Percentiles rank a stretch among this genome's conserved stretches.
Conservation (phyloP, 2,113 vertebrate genomes). For the Pholis gunnellus region DNA sequence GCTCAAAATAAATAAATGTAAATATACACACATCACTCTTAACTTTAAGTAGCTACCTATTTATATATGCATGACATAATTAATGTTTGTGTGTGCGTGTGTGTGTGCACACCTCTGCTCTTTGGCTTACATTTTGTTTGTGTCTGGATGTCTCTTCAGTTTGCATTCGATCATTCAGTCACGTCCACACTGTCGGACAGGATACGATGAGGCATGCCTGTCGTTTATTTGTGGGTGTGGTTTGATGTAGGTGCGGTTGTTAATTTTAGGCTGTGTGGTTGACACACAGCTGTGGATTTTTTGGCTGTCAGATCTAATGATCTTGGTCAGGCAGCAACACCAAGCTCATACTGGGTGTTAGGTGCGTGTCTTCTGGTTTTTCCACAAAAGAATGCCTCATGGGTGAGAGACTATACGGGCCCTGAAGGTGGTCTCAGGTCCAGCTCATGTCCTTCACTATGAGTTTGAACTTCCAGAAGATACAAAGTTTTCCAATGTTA, state of each 20-base stretch:
- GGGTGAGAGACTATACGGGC: background rate
- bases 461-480: background rate
- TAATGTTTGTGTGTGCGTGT: no score
- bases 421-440: no score
- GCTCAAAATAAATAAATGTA: background rate
- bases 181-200: constrained; percentile 19
- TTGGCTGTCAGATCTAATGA: background rate
- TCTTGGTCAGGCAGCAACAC: no score
- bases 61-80: no score
- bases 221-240: background rate
- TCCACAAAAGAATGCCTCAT: background rate
- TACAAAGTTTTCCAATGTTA: background rate
- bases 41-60: no score
- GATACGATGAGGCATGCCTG: constrained; percentile 11
- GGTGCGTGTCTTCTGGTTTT: background rate
- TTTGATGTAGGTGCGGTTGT: background rate
- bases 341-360: no score
- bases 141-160: background rate
- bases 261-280: no score
- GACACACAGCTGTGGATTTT: no score
- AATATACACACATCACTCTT: background rate
- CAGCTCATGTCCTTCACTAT: no score
- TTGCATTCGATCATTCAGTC: background rate
- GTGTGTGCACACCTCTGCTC: no score
- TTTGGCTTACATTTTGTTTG: no score